Conservation (phyloP, 2,888 invertebrate genomes). For the Drosophila monieri region DNA sequence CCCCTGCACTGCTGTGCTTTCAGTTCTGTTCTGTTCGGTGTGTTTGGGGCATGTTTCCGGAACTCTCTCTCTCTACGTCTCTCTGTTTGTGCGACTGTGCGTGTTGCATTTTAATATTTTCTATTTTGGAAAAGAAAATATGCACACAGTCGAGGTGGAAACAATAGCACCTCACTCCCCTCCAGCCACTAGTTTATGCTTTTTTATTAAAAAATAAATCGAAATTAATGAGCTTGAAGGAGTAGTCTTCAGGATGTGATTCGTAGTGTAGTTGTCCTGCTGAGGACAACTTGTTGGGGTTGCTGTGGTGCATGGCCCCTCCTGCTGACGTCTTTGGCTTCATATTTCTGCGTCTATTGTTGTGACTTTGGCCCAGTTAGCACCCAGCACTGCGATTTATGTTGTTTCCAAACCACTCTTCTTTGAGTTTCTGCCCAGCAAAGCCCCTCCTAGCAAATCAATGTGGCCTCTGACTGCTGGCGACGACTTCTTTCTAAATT, state of each 20-base stretch:
- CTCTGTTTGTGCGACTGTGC: slow-evolving; percentile 16
- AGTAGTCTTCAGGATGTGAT: not conserved
- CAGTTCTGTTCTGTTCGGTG: slow-evolving; percentile 25
- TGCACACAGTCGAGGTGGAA: slow-evolving; percentile 23
- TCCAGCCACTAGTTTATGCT: not conserved
- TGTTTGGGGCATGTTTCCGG: slow-evolving; percentile 43
- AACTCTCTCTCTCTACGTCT: slow-evolving; percentile 19
- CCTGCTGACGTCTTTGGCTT: slow-evolving; percentile 71
- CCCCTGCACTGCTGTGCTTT: not conserved
- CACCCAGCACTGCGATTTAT: slow-evolving; percentile 36
- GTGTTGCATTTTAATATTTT: slow-evolving; percentile 47
- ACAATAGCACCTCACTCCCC: slow-evolving; percentile 23
- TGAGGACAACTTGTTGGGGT: slow-evolving; percentile 42
- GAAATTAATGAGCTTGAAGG: no score
- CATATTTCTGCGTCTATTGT: slow-evolving; percentile 50
- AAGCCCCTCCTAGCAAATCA: slow-evolving; percentile 71
- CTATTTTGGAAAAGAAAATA: slow-evolving; percentile 35
- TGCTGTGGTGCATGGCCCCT: slow-evolving; percentile 39
- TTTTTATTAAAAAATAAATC: no score
- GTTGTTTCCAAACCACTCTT: slow-evolving; percentile 23
- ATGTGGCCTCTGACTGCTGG: slow-evolving; percentile 47
- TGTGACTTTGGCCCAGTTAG: slow-evolving; percentile 69
- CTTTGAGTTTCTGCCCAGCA: slow-evolving; percentile 11
- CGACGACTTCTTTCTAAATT: slow-evolving; percentile 40
- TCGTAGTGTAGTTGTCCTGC: slow-evolving; percentile 9